phyloP scores from a whole-genome alignment of 2,113 vertebrate genomes.

The Seriola aureovittata region DNA sequence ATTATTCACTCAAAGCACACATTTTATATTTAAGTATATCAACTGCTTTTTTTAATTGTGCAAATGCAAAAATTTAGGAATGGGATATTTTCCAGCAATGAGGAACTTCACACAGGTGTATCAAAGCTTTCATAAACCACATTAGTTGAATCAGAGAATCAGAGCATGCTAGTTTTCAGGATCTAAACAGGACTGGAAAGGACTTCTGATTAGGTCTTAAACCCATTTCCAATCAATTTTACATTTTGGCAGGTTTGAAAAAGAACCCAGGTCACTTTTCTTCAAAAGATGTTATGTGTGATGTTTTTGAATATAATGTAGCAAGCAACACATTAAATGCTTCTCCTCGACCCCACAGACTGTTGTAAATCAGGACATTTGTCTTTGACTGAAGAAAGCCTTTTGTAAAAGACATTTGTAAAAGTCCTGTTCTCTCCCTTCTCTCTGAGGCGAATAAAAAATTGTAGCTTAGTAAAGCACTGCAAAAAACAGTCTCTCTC shows the following conservation, averaged over 20 bases:
- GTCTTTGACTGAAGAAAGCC: background rate
- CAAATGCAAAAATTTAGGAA: background rate
- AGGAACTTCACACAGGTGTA: background rate
- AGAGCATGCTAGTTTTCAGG: no score
- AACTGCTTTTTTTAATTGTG: conserved; percentile 1
- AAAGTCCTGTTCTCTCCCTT: background rate
- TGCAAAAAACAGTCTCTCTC: background rate
- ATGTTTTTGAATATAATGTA: background rate
- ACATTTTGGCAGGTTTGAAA: conserved; percentile 18
- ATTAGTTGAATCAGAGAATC: background rate
- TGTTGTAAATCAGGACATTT: background rate
- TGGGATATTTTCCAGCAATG: background rate
- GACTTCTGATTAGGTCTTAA: conserved; percentile 8
- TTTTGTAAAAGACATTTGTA: no score
- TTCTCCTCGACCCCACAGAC: background rate
- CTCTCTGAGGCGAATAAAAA: background rate
- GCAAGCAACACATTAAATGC: no score
- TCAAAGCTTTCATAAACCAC: background rate
- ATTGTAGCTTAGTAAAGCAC: no score
- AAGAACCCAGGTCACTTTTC: background rate
- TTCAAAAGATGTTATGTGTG: background rate
- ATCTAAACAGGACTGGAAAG: background rate
- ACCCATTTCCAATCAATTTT: background rate
- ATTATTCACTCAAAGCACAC: background rate
- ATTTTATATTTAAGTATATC: background rate